Evolutionary conservation across 23 tunicate genomes (phyloP).

Genomic region (Botrylloides violaceus): DNA sequence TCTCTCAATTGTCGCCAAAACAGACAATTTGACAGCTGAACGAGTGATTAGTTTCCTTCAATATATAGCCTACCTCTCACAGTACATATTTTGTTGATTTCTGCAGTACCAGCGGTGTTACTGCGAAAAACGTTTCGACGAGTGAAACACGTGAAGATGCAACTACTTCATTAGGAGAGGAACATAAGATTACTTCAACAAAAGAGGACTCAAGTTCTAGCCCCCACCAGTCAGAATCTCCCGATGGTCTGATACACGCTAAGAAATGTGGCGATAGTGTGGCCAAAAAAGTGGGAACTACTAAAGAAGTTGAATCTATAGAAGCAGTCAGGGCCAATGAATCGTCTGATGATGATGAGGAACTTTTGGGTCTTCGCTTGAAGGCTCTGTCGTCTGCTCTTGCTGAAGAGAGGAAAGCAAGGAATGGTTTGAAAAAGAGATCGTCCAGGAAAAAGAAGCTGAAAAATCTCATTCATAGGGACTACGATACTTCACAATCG

Average conservation of each 20-base stretch:
- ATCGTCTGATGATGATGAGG: slow-evolving; percentile 57
- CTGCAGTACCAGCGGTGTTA: no score
- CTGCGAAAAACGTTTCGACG: no score
- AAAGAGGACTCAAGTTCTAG: no score
- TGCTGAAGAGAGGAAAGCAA: not conserved
- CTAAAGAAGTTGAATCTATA: slow-evolving; percentile 1
- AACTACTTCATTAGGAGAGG: no score
- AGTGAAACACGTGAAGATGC: no score
- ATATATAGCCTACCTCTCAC: no score
- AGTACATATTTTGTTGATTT: no score
- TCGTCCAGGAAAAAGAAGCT: not conserved
- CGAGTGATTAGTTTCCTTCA: no score
- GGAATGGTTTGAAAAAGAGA: slow-evolving; percentile 1
- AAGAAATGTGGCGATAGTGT: not conserved
- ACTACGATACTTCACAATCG: not conserved
- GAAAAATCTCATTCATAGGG: not conserved
- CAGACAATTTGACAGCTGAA: no score
- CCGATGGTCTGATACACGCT: not conserved
- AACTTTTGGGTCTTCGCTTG: slow-evolving; percentile 36
- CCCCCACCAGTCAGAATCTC: no score
- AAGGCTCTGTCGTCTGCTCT: slow-evolving; percentile 51
- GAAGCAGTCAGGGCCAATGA: not conserved
- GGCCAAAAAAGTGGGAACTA: not conserved
- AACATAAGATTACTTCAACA: no score
- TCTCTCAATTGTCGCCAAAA: no score